Evolutionary conservation across 1,140 invertebrate genomes (phyloP).

Genomic region (Anoplolepis gracilipes): DNA sequence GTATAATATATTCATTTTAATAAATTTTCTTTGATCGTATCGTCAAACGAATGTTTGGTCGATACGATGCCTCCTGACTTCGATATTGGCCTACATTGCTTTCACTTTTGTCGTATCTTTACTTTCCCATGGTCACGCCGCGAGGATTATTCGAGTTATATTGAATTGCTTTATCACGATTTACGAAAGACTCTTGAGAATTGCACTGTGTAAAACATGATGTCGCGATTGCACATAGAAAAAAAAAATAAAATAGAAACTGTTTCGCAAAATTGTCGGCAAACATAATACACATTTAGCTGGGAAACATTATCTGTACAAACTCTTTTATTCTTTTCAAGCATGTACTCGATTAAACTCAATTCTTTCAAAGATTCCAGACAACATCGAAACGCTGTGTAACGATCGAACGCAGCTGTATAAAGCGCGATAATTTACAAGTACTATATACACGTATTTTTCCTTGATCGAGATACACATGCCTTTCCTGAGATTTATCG

Average conservation of each 20-base stretch:
- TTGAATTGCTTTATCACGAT: slow-evolving; percentile 52
- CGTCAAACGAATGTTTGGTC: slow-evolving; percentile 48
- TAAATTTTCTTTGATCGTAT: neutral
- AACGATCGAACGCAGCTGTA: slow-evolving; percentile 31
- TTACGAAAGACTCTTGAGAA: slow-evolving; percentile 67
- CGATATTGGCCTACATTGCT: slow-evolving; percentile 72
- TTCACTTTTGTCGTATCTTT: slow-evolving; percentile 72
- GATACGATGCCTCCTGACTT: slow-evolving; percentile 39
- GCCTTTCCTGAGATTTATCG: slow-evolving; percentile 45
- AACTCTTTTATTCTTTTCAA: neutral
- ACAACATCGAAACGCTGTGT: neutral
- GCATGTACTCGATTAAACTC: neutral
- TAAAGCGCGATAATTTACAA: slow-evolving; percentile 29
- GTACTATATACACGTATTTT: neutral
- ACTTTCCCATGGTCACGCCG: slow-evolving; percentile 73
- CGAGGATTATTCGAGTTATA: slow-evolving; percentile 67
- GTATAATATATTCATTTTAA: neutral
- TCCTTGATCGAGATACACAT: neutral
- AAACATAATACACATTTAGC: too few relatives aligned
- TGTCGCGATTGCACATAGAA: slow-evolving; percentile 17
- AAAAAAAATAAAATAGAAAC: slow-evolving; percentile 32
- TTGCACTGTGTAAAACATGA: slow-evolving; percentile 33
- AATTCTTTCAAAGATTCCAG: neutral
- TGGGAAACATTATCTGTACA: neutral
- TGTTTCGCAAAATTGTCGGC: neutral